phyloP scores from a whole-genome alignment of 1,140 invertebrate species.

The Thaumatotibia leucotreta region DNA sequence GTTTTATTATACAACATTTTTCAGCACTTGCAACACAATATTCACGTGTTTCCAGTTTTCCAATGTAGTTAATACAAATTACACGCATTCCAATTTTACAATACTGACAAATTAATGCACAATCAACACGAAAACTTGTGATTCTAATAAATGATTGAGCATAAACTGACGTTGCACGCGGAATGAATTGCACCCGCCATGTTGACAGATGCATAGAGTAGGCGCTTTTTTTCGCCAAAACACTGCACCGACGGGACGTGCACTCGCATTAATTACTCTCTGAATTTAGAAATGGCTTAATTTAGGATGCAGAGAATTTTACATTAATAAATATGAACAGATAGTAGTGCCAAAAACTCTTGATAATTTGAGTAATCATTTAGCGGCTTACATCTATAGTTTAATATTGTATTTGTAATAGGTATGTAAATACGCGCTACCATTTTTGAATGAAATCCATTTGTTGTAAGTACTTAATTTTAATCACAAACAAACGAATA shows the following conservation, averaged over 20 bases:
- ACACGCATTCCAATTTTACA: not conserved
- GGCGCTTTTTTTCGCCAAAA: conserved; percentile 69
- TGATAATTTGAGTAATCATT: too few species aligned
- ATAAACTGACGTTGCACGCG: not conserved
- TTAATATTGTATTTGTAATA: too few species aligned
- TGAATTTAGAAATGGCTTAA: not conserved
- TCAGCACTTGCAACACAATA: not conserved
- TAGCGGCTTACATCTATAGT: too few species aligned
- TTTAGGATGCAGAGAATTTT: not conserved
- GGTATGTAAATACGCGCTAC: too few species aligned
- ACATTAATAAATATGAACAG: not conserved
- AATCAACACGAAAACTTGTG: not conserved
- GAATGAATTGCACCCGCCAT: not conserved
- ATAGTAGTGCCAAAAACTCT: not conserved
- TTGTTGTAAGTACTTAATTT: too few species aligned
- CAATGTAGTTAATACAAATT: not conserved
- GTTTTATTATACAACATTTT: not conserved
- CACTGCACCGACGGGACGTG: conserved; percentile 46
- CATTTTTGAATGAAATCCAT: too few species aligned
- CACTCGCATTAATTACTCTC: conserved; percentile 36
- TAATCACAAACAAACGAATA: too few species aligned
- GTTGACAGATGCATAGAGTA: conserved; percentile 33
- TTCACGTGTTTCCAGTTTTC: not conserved
- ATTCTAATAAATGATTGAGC: not conserved
- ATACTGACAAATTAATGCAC: not conserved